Conservation (phyloP, 2,888 invertebrate genomes). For the Chymomyza procnemis region DNA sequence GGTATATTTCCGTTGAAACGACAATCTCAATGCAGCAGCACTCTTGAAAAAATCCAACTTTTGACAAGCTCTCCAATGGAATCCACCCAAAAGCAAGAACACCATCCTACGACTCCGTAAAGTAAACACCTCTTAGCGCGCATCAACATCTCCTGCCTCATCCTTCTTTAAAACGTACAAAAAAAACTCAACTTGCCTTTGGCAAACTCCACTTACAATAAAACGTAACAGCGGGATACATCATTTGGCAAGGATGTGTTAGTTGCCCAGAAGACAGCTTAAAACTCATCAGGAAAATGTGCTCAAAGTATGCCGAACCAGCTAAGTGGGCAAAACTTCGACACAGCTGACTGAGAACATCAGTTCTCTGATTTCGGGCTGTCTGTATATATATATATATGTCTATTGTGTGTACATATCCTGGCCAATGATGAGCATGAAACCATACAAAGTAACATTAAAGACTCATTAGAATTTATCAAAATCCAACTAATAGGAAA, state of each 20-base stretch:
- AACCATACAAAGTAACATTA: slow-evolving; percentile 42
- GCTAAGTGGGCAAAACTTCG: background rate
- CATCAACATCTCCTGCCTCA: too few species aligned
- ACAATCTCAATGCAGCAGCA: too few species aligned
- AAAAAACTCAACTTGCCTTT: background rate
- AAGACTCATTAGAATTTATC: slow-evolving; percentile 68
- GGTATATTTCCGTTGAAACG: too few species aligned
- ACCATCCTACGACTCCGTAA: too few species aligned
- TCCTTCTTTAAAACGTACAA: background rate
- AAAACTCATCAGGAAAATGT: slow-evolving; percentile 59
- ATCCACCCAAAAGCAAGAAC: too few species aligned
- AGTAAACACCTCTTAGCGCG: too few species aligned
- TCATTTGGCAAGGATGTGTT: background rate
- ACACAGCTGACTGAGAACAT: background rate
- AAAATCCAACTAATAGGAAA: slow-evolving; percentile 60
- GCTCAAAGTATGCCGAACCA: slow-evolving; percentile 6
- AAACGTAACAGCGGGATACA: background rate
- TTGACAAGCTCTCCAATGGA: too few species aligned
- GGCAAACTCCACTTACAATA: background rate
- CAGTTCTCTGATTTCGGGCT: background rate
- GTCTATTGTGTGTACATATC: background rate
- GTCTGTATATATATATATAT: background rate
- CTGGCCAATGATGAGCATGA: background rate
- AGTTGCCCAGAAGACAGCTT: background rate
- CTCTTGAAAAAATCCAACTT: too few species aligned